Evolutionary conservation across 2,113 vertebrate species (phyloP).

Genomic region (Nycticebus coucang): DNA sequence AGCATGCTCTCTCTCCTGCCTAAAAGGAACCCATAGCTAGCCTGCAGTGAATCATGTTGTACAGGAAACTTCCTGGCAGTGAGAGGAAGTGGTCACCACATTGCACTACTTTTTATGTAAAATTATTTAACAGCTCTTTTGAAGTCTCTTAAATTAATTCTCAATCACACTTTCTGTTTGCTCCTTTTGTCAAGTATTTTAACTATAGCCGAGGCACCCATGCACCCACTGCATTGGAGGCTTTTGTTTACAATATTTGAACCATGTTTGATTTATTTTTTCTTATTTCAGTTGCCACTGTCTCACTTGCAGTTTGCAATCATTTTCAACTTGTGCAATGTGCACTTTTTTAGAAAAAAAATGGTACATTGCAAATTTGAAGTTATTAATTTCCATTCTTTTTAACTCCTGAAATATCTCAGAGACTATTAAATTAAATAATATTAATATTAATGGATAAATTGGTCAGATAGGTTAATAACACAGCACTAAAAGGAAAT

Average conservation of each 20-base stretch:
- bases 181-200: not conserved
- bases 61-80: not conserved
- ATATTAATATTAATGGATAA: slow-evolving; percentile 45
- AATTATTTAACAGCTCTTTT: not conserved
- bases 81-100: not conserved
- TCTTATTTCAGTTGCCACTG: not conserved
- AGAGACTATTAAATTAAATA: not conserved
- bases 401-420: slow-evolving; percentile 21
- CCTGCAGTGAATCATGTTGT: accelerated
- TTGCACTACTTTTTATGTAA: not conserved
- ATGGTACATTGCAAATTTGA: not conserved
- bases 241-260: not conserved
- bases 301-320: not conserved
- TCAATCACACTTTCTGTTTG: not conserved
- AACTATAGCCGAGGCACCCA: not conserved
- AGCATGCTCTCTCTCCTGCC: not conserved
- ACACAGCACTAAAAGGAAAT: not conserved
- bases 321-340: slow-evolving; percentile 12
- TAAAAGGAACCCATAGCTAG: not conserved
- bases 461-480: slow-evolving; percentile 14
- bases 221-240: accelerated
- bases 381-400: slow-evolving; percentile 42
- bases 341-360: not conserved
- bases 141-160: not conserved
- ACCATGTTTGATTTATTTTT: not conserved